phyloP scores from a whole-genome alignment of 2,797 vertebrate species.

The Notolepis coatsorum region DNA sequence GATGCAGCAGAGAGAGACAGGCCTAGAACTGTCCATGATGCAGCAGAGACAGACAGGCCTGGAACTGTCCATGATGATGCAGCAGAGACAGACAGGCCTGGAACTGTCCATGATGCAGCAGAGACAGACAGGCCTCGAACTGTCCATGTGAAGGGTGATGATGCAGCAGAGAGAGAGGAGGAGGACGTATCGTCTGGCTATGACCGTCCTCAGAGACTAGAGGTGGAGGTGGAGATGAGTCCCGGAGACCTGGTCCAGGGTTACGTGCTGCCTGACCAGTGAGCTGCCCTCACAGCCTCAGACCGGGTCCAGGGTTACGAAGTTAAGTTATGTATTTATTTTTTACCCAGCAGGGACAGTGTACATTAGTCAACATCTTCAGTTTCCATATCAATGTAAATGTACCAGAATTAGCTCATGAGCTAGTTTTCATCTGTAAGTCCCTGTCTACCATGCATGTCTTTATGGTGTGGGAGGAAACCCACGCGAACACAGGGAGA shows the following conservation, averaged over 20 bases:
- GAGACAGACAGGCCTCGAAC: not conserved
- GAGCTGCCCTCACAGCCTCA: too few species aligned
- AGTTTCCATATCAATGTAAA: too few species aligned
- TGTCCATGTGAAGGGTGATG: not conserved
- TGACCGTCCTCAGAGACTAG: slow-evolving; percentile 6
- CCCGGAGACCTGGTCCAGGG: slow-evolving; percentile 2
- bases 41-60: not conserved
- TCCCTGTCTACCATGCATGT: too few species aligned
- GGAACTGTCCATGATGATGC: not conserved
- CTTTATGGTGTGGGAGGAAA: too few species aligned
- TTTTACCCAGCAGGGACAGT: too few species aligned
- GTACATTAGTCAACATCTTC: too few species aligned
- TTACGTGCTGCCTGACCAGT: too few species aligned
- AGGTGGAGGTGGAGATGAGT: slow-evolving; percentile 12
- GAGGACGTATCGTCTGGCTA: not conserved
- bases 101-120: not conserved
- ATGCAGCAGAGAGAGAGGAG: not conserved
- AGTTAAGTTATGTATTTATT: too few species aligned
- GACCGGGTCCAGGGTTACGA: too few species aligned
- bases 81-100: not conserved
- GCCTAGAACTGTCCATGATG: not conserved
- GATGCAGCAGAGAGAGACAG: not conserved
- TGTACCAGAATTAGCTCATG: too few species aligned
- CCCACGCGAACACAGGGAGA: too few species aligned
- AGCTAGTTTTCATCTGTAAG: too few species aligned